Base-by-base conservation (phyloP, 2,888 invertebrate genomes). In the Cyclophora punctaria region DNA sequence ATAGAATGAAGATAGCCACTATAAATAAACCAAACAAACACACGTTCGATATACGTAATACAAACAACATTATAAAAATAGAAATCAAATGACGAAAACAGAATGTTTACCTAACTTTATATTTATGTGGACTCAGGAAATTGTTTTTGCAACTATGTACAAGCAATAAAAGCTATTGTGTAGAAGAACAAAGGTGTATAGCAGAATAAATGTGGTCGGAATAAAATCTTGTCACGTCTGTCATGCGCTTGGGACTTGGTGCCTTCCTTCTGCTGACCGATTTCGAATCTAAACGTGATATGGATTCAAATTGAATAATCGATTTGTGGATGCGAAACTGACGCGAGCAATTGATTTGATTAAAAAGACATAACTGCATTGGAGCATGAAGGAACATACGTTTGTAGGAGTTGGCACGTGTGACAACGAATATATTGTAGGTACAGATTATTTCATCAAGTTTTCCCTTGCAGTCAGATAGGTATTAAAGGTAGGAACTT, bases 291-390 rank as follows among this genome's bases (percentile, higher is more conserved):
- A 71, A 77, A 71, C 78, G 78, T 78, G 79, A 78, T 74, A 77
- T 69, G 78, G 75, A 72, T 80, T 71, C 69, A 69, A 79, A 84
- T 80, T 69, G 75, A 71, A 78, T 78, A 78, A 82, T 83, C 80
- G 79, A 82, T 82, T 77, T 68, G 60, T 64, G 20, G 65, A 75
- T 66, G 66, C 42, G 42, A 64, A 60, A 57, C 47, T 55, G 58
- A 20, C 20, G 20, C 20, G 20, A 20, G 20, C 20, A 20, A 20
- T 20, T 20, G 20, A 20, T 20, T 20, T 20, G 20, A 20, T 20
- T 20, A 20, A 20, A 20, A 20, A 20, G 20, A 20, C 20, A 20
- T 45, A 50, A 56, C 58, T 20, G 20, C 20, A 20, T 20, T 20
- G 20, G 20, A 20, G 20, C 20, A 20, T 20, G 20, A 20, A 20